Conservation (phyloP, 2,888 invertebrate genomes). For the Callosobruchus maculatus region DNA sequence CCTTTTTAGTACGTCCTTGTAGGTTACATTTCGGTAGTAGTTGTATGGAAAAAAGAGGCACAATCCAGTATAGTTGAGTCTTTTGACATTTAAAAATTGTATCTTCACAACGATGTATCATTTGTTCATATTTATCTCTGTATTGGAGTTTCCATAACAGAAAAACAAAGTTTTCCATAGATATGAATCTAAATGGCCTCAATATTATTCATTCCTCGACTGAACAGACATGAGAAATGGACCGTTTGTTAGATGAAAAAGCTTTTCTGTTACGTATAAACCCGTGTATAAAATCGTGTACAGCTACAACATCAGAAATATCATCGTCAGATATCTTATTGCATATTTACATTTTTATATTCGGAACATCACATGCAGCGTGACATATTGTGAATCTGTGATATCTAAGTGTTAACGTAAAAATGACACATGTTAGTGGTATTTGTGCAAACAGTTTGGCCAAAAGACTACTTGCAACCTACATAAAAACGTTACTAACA, state of each 20-base stretch:
- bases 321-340: slow-evolving; percentile 33
- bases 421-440: slow-evolving; percentile 24
- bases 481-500: background rate
- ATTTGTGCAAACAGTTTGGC: slow-evolving; percentile 10
- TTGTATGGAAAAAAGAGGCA: slow-evolving; percentile 17
- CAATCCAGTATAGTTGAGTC: slow-evolving; percentile 22
- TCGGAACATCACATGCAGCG: background rate
- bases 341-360: slow-evolving; percentile 30
- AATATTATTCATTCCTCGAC: background rate
- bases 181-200: background rate
- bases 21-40: background rate
- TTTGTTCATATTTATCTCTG: slow-evolving; percentile 7
- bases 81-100: slow-evolving; percentile 21
- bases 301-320: slow-evolving; percentile 24
- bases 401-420: background rate
- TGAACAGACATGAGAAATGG: background rate
- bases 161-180: background rate
- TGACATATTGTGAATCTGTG: background rate
- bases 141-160: background rate
- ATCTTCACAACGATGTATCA: slow-evolving; percentile 26
- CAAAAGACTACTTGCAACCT: slow-evolving; percentile 14
- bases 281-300: slow-evolving; percentile 17
- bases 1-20: too few relatives aligned
- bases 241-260: background rate
- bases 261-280: slow-evolving; percentile 2